Conservation (phyloP, 2,113 vertebrate genomes). For the Syrmaticus mikado region DNA sequence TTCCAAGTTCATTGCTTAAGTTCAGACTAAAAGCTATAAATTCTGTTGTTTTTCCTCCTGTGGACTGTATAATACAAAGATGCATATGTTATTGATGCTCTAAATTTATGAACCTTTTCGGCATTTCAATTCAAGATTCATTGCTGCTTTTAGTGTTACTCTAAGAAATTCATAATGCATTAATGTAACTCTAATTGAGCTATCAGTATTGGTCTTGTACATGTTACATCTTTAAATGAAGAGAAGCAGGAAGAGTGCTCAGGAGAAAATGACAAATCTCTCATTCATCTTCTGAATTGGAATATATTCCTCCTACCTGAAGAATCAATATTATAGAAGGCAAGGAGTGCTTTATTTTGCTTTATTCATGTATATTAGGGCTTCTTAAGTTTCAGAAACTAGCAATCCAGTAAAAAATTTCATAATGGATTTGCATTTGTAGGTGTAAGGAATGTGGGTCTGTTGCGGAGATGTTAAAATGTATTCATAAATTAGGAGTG, state of each 20-base stretch:
- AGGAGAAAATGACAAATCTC: neutral
- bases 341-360: neutral
- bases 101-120: neutral
- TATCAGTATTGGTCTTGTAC: neutral
- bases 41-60: neutral
- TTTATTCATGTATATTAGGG: neutral
- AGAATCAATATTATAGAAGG: neutral
- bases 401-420: neutral
- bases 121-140: neutral
- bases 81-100: neutral
- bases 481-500: neutral
- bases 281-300: neutral
- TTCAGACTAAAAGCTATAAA: constrained; percentile 4
- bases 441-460: neutral
- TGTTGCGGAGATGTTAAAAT: neutral
- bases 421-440: neutral
- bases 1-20: neutral
- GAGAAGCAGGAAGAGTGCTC: neutral
- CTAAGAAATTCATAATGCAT: neutral
- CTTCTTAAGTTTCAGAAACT: neutral
- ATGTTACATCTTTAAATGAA: neutral
- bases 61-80: neutral
- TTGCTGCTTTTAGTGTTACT: neutral
- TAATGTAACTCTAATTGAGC: neutral
- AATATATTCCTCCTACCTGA: neutral